Percentiles rank a stretch among this genome's conserved stretches.
Conservation (phyloP, 2,888 invertebrate species). For the Limnephilus lunatus region DNA sequence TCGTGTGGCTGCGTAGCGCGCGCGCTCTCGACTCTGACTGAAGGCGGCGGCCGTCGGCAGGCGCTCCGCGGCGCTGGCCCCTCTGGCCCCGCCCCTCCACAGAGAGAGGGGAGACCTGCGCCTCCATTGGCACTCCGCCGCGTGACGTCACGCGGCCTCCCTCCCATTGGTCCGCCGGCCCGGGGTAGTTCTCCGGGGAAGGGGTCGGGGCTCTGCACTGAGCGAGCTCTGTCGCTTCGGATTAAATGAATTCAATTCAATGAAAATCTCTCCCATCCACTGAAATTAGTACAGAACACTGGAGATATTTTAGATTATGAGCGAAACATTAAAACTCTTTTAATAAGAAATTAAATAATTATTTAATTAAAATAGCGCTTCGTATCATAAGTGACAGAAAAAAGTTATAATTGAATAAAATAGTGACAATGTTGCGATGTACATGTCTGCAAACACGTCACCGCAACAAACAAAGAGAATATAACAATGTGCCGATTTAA, state of each 20-base stretch:
- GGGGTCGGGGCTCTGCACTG: constrained; percentile 61
- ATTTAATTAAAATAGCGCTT: not conserved
- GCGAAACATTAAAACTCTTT: constrained; percentile 3
- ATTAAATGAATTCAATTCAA: constrained; percentile 64
- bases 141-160: constrained; percentile 69
- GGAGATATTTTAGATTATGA: constrained; percentile 27
- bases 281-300: constrained; percentile 53
- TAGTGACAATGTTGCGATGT: not conserved
- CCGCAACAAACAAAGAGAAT: not conserved
- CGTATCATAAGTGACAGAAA: not conserved
- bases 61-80: constrained; percentile 74
- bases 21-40: constrained; percentile 79
- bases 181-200: constrained; percentile 63
- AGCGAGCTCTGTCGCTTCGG: constrained; percentile 58
- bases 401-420: not conserved
- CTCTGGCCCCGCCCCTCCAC: constrained; percentile 72
- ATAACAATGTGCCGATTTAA: constrained; percentile 12
- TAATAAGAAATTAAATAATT: not conserved
- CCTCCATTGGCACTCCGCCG: constrained; percentile 70
- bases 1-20: constrained; percentile 72
- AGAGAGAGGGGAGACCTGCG: constrained; percentile 70
- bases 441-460: not conserved
- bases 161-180: constrained; percentile 66
- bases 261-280: constrained; percentile 60
- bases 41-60: constrained; percentile 73